Percentiles rank a stretch among this genome's conserved stretches.
Conservation (phyloP, 1,140 invertebrate genomes). For the Drosophila ogumai region DNA sequence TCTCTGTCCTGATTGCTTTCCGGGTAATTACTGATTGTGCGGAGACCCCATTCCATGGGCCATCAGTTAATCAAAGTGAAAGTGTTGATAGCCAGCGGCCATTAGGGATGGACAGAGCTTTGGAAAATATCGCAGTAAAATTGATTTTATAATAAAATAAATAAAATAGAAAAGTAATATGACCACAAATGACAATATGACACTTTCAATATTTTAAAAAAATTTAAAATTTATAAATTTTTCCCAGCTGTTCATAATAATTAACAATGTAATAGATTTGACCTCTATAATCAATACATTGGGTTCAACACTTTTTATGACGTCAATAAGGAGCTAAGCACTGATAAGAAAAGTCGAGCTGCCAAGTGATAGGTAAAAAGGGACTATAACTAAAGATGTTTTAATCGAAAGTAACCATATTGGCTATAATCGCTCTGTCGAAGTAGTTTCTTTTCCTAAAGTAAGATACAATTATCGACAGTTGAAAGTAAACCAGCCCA, state of each 20-base stretch:
- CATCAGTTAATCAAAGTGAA: slow-evolving; percentile 34
- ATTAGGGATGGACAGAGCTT: slow-evolving; percentile 9
- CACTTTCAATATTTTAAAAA: too few relatives aligned
- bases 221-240: too few relatives aligned
- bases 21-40: slow-evolving; percentile 48
- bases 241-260: too few relatives aligned
- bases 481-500: slow-evolving; percentile 36
- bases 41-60: slow-evolving; percentile 23
- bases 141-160: neutral
- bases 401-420: neutral
- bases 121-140: neutral
- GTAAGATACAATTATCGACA: slow-evolving; percentile 1
- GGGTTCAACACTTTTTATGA: neutral
- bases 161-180: too few relatives aligned
- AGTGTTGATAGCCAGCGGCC: slow-evolving; percentile 33
- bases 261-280: neutral
- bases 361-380: neutral
- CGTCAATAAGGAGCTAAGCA: neutral
- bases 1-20: slow-evolving; percentile 49
- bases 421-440: too few relatives aligned
- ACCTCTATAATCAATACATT: neutral
- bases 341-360: neutral
- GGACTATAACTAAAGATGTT: neutral
- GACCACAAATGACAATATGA: too few relatives aligned
- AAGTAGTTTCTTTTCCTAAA: neutral